phyloP scores from a whole-genome alignment of 2,113 vertebrate species.

The Oceanodroma tethys region DNA sequence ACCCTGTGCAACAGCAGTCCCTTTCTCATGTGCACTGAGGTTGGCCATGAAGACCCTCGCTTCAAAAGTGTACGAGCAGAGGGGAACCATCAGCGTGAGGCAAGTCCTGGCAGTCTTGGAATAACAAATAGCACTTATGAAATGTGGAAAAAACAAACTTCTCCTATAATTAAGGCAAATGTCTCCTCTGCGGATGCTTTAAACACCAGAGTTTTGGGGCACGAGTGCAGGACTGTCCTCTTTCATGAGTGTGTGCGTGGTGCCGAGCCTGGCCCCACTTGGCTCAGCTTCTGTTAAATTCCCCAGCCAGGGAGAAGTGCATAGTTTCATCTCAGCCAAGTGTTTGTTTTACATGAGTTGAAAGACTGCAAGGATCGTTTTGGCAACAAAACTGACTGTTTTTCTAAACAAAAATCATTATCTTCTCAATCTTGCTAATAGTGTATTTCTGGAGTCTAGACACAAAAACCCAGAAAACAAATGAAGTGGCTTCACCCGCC shows the following conservation, averaged over 20 bases:
- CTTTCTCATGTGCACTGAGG: not conserved
- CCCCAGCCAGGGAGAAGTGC: not conserved
- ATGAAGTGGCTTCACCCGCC: not conserved
- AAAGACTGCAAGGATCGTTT: not conserved
- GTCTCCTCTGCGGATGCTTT: not conserved
- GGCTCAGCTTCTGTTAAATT: not conserved
- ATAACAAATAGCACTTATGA: not conserved
- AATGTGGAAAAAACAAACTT: not conserved
- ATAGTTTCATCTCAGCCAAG: not conserved
- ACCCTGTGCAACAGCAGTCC: not conserved
- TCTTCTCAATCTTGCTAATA: not conserved
- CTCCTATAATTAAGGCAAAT: not conserved
- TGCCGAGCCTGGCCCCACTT: not conserved
- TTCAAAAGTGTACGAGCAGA: not conserved
- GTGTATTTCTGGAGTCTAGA: not conserved
- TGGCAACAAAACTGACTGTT: not conserved
- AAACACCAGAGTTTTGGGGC: not conserved
- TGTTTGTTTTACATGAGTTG: not conserved
- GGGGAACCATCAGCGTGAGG: not conserved
- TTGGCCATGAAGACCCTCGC: not conserved
- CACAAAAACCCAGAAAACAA: not conserved
- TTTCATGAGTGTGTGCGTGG: accelerated
- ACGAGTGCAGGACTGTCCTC: not conserved
- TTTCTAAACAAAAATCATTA: not conserved
- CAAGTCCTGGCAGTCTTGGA: not conserved